A percentile compares a stretch with the other conserved stretches of the same genome.
phyloP scores from a whole-genome alignment of 2,888 invertebrate genomes.

The Thelaira solivaga region DNA sequence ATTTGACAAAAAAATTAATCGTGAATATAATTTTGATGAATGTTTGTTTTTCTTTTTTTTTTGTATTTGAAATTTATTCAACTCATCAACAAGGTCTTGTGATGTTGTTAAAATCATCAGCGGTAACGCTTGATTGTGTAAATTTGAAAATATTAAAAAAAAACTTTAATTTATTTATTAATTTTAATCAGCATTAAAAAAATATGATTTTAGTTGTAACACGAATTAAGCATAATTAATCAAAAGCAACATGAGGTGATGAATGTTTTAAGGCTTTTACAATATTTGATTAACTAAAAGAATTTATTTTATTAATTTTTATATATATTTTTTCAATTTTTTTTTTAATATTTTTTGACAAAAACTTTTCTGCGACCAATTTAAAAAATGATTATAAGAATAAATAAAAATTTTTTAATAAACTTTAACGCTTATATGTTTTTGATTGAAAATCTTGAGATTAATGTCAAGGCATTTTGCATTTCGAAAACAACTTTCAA shows the following conservation, averaged over 20 bases:
- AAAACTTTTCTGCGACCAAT: not conserved
- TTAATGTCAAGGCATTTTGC: conserved; percentile 57
- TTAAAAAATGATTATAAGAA: no score
- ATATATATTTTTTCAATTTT: not conserved
- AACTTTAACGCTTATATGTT: not conserved
- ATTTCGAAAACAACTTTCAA: conserved; percentile 55
- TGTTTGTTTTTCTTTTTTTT: no score
- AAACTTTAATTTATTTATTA: not conserved
- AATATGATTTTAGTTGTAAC: no score
- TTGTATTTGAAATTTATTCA: no score
- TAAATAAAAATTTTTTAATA: not conserved
- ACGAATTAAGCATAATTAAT: conserved; percentile 15
- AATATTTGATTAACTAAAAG: conserved; percentile 8
- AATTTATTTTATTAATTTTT: conserved; percentile 11
- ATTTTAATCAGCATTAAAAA: no score
- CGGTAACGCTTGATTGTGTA: no score
- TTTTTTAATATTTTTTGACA: not conserved
- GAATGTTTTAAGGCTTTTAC: conserved; percentile 10
- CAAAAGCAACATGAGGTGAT: conserved; percentile 15
- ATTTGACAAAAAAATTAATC: no score
- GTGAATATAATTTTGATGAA: no score
- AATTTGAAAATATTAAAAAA: not conserved
- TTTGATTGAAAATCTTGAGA: conserved; percentile 18
- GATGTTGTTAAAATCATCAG: no score
- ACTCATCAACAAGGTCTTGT: no score